Conservation (phyloP, 2,113 vertebrate genomes). For the Halichoerus grypus region DNA sequence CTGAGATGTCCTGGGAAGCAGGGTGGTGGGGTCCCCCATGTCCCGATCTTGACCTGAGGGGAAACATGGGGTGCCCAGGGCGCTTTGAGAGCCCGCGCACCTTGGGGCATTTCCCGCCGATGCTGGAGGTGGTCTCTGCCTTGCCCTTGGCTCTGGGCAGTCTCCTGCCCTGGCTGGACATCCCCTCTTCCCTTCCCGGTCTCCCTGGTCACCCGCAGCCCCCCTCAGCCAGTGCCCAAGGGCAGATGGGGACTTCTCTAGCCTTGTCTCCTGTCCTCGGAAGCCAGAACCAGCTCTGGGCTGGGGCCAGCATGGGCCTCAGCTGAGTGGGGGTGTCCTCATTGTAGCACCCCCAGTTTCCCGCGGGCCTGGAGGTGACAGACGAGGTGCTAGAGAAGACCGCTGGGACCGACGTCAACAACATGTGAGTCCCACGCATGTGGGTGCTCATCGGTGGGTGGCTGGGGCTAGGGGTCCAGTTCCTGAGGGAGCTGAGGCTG, state of each 20-base stretch:
- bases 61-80: neutral
- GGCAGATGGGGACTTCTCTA: neutral
- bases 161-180: neutral
- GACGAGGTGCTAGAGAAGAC: slow-evolving; percentile 96
- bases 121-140: fast-evolving
- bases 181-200: fast-evolving
- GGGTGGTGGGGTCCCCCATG: neutral
- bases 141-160: neutral
- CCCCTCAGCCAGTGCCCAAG: neutral
- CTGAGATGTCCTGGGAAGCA: fast-evolving
- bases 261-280: too few relatives aligned
- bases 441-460: too few relatives aligned
- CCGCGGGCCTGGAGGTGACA: slow-evolving; percentile 92
- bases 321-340: neutral
- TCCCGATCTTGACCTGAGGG: neutral
- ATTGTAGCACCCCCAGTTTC: slow-evolving; percentile 93
- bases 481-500: neutral
- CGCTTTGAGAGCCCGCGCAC: fast-evolving
- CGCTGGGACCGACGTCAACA: slow-evolving; percentile 95
- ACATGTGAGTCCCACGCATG: slow-evolving; percentile 91
- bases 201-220: neutral
- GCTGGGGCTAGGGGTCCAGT: fast-evolving
- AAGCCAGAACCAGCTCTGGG: neutral
- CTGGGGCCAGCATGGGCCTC: neutral
- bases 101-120: fast-evolving